These are phyloP conservation scores for Cataglyphis livida DNA, from an alignment of 2,888 invertebrate species.

Conservation along the genomic window DNA sequence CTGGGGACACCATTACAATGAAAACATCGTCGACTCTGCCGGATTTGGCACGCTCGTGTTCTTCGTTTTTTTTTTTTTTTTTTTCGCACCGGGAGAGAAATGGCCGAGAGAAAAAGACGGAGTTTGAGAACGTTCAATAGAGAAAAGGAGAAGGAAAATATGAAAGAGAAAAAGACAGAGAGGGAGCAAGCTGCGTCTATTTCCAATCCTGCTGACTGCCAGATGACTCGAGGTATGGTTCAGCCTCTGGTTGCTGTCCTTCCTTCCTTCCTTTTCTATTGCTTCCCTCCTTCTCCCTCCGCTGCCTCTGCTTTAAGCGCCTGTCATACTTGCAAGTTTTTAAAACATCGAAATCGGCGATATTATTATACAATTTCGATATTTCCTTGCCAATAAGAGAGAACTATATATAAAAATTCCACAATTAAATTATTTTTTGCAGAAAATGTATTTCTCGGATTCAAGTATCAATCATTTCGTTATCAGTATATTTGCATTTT, in stretches of 20 bases:
- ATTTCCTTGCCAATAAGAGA: slow-evolving; percentile 35
- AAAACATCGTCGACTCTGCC: slow-evolving; percentile 81
- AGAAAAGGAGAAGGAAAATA: neutral
- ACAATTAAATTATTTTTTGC: neutral
- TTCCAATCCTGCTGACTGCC: slow-evolving; percentile 84
- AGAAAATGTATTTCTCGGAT: neutral
- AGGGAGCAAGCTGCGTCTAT: slow-evolving; percentile 78
- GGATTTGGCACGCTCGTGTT: slow-evolving; percentile 67
- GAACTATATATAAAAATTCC: neutral
- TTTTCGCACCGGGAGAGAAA: slow-evolving; percentile 62
- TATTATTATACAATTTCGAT: neutral
- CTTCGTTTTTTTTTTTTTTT: slow-evolving; percentile 69
- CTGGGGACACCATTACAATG: slow-evolving; percentile 80
- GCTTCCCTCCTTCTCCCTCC: slow-evolving; percentile 56
- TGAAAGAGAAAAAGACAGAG: neutral
- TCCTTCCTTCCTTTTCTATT: slow-evolving; percentile 66
- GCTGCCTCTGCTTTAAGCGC: slow-evolving; percentile 19
- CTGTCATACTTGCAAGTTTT: slow-evolving; percentile 44
- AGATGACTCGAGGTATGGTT: slow-evolving; percentile 81
- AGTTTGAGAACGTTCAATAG: slow-evolving; percentile 5
- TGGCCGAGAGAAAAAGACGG: slow-evolving; percentile 57
- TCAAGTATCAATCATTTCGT: neutral
- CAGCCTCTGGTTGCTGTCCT: slow-evolving; percentile 60
- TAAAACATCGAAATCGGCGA: slow-evolving; percentile 23
- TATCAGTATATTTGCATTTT: neutral